Percentiles rank a stretch among this genome's conserved stretches.
phyloP scores from a whole-genome alignment of 2,113 vertebrate species.

The Brienomyrus brachyistius region DNA sequence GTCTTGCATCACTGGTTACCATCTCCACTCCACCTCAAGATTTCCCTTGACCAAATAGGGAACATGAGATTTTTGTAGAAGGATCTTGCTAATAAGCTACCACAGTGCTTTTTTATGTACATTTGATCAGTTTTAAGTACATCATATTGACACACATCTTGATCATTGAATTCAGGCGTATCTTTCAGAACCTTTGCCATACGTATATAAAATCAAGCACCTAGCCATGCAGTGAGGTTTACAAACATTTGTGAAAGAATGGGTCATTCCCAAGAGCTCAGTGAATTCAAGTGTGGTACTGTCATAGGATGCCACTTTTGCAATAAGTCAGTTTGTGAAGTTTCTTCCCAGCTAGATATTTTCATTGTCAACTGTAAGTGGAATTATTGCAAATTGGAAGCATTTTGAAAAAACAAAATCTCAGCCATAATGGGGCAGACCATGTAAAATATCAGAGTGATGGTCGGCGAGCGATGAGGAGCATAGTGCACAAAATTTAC shows the following conservation, averaged over 20 bases:
- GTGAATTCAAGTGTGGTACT: neutral
- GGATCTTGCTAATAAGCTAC: neutral
- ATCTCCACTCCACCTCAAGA: neutral
- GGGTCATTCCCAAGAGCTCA: neutral
- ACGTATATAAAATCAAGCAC: neutral
- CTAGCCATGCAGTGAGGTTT: neutral
- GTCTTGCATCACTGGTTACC: neutral
- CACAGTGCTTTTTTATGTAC: neutral
- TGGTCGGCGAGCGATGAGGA: neutral
- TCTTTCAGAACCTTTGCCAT: neutral
- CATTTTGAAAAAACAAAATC: neutral
- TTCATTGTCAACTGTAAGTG: neutral
- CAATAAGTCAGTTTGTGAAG: neutral
- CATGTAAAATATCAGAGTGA: neutral
- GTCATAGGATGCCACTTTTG: neutral
- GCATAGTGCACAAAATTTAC: neutral
- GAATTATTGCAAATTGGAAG: neutral
- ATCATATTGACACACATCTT: neutral
- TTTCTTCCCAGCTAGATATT: neutral
- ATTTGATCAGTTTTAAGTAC: neutral
- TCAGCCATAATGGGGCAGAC: neutral
- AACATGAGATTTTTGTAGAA: neutral
- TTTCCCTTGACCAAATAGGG: neutral
- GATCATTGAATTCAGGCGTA: neutral
- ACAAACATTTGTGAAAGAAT: neutral